A percentile compares a stretch with the other conserved stretches of the same genome.
Conservation (phyloP, 2,888 invertebrate genomes). For the Pteria penguin region DNA sequence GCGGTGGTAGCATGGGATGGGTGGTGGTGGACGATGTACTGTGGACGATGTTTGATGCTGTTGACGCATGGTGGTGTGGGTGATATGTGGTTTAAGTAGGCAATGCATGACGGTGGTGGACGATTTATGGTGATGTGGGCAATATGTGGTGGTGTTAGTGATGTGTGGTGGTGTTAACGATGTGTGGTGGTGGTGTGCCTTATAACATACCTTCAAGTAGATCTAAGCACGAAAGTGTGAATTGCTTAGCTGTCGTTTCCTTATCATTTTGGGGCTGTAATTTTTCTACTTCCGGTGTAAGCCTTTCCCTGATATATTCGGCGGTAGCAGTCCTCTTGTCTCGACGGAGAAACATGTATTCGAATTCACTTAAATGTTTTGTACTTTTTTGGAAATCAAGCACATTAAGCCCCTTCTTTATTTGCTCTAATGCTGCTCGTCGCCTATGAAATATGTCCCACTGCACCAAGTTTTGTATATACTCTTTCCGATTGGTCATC, state of each 20-base stretch:
- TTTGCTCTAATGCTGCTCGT: conserved; percentile 42
- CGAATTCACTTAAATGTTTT: conserved; percentile 38
- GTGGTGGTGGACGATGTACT: too few relatives aligned
- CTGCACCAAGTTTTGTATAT: conserved; percentile 49
- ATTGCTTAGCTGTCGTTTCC: conserved; percentile 50
- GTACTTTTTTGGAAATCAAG: conserved; percentile 46
- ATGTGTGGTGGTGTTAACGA: too few relatives aligned
- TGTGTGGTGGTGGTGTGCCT: too few relatives aligned
- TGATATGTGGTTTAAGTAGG: too few relatives aligned
- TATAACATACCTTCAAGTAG: conserved; percentile 54
- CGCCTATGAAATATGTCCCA: conserved; percentile 53
- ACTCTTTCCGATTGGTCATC: conserved; percentile 38
- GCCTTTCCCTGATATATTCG: conserved; percentile 41
- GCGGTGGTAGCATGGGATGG: too few relatives aligned
- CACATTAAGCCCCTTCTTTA: conserved; percentile 46
- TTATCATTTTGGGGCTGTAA: conserved; percentile 34
- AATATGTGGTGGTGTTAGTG: too few relatives aligned
- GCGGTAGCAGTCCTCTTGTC: conserved; percentile 48
- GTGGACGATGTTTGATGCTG: too few relatives aligned
- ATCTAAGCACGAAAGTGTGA: conserved; percentile 45
- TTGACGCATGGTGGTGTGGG: too few relatives aligned
- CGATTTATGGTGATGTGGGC: too few relatives aligned
- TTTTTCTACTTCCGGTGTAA: conserved; percentile 38
- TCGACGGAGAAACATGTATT: conserved; percentile 32
- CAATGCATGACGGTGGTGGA: too few relatives aligned